These are phyloP conservation scores for Ornithoptera alexandrae DNA, from an alignment of 2,888 invertebrate species.

Conservation along the genomic window DNA sequence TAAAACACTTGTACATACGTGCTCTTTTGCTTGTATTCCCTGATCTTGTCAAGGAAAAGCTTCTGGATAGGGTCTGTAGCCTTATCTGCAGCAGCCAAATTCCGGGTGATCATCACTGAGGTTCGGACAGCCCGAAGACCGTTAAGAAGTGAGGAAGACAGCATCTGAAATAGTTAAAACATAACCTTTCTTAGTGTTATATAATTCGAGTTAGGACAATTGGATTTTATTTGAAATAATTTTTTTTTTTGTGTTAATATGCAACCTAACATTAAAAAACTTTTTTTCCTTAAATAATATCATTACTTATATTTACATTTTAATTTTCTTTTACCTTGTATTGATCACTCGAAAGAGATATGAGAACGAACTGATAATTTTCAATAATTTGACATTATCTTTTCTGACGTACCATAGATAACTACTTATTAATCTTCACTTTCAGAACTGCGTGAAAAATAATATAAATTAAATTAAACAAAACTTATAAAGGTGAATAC, in stretches of 20 bases:
- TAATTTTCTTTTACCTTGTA: neutral
- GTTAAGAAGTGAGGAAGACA: slow-evolving; percentile 73
- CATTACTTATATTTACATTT: neutral
- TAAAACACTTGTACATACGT: slow-evolving; percentile 81
- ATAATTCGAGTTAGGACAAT: slow-evolving; percentile 10
- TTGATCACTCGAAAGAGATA: neutral
- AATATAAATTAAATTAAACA: too few relatives aligned
- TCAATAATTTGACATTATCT: neutral
- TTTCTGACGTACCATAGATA: neutral
- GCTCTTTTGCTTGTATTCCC: slow-evolving; percentile 93
- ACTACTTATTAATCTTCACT: neutral
- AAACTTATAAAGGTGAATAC: too few relatives aligned
- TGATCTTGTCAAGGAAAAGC: slow-evolving; percentile 94
- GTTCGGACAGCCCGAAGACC: slow-evolving; percentile 73
- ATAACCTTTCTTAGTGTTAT: slow-evolving; percentile 54
- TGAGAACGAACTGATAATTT: neutral
- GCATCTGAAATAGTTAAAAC: slow-evolving; percentile 73
- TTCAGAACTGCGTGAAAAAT: too few relatives aligned
- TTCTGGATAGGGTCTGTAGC: slow-evolving; percentile 95
- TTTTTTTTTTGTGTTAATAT: neutral
- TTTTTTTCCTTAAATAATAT: neutral
- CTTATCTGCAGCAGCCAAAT: slow-evolving; percentile 87
- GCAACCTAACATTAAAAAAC: neutral
- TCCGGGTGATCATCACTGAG: slow-evolving; percentile 81
- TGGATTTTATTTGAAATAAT: neutral